Evolutionary conservation across 2,888 invertebrate genomes (phyloP).

Genomic region (Azorinus chamasolen): DNA sequence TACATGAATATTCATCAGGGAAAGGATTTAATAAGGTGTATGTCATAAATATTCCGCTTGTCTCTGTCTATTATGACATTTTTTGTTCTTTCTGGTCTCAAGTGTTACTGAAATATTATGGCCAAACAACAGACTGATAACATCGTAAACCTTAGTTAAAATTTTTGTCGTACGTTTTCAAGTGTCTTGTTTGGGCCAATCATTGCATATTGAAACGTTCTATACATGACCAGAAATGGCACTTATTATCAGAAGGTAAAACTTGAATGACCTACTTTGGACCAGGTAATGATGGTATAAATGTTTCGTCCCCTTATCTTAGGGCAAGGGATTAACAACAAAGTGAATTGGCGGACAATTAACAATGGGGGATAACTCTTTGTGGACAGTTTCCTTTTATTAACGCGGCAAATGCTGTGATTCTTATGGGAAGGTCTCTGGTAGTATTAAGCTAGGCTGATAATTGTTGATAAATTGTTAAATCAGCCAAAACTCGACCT

Average conservation of each 20-base stretch:
- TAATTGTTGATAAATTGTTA: constrained; percentile 71
- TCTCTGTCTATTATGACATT: no score
- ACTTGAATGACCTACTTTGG: constrained; percentile 12
- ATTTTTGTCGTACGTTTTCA: no score
- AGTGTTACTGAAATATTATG: no score
- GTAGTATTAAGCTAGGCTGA: constrained; percentile 57
- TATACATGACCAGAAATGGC: constrained; percentile 4
- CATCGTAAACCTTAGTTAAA: no score
- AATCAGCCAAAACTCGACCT: constrained; percentile 67
- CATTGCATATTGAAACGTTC: no score
- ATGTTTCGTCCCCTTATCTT: constrained; percentile 33
- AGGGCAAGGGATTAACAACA: constrained; percentile 51
- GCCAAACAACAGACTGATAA: no score
- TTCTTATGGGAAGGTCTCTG: constrained; percentile 15
- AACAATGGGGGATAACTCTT: constrained; percentile 60
- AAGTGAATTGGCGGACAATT: constrained; percentile 16
- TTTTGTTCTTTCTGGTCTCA: no score
- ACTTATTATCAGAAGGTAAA: constrained; percentile 4
- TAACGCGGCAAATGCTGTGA: constrained; percentile 6
- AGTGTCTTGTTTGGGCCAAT: no score
- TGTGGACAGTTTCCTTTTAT: constrained; percentile 39
- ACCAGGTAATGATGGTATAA: no score
- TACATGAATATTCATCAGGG: no score
- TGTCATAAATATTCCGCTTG: no score
- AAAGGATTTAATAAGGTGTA: no score